A percentile compares a stretch with the other conserved stretches of the same genome.
Conservation (phyloP, 2,797 vertebrate species). For the Semotilus atromaculatus region DNA sequence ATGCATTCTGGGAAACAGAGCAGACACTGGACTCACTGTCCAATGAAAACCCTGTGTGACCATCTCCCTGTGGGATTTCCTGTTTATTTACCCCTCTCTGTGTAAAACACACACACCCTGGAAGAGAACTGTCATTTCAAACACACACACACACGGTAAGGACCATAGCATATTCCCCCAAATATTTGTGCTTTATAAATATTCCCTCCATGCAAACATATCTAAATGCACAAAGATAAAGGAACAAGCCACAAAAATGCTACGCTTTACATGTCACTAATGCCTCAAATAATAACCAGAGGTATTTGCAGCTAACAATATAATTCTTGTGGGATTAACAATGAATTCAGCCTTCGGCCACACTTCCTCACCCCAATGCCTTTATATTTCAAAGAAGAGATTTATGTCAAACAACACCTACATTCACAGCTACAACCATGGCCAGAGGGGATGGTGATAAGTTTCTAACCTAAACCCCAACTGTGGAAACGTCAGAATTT, state of each 20-base stretch:
- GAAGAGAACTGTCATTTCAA: slow-evolving; percentile 6
- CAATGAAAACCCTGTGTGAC: background rate
- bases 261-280: background rate
- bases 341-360: background rate
- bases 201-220: background rate
- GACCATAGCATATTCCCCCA: background rate
- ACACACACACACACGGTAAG: background rate
- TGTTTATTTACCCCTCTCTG: slow-evolving; percentile 49
- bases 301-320: slow-evolving; percentile 33
- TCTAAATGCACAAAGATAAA: background rate
- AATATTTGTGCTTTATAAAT: background rate
- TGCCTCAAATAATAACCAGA: slow-evolving; percentile 22
- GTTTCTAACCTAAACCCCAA: background rate
- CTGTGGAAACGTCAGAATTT: background rate
- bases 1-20: slow-evolving; percentile 37
- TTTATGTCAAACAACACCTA: background rate
- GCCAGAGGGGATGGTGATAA: background rate
- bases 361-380: background rate
- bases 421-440: background rate
- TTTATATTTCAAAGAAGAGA: slow-evolving; percentile 1
- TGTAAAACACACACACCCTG: slow-evolving; percentile 41
- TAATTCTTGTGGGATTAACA: slow-evolving; percentile 36
- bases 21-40: slow-evolving; percentile 28
- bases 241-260: slow-evolving; percentile 5
- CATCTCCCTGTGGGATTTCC: slow-evolving; percentile 26